Percentiles rank a stretch among this genome's conserved stretches.
Conservation (phyloP, 2,888 invertebrate species). For the Elysia crispata region DNA sequence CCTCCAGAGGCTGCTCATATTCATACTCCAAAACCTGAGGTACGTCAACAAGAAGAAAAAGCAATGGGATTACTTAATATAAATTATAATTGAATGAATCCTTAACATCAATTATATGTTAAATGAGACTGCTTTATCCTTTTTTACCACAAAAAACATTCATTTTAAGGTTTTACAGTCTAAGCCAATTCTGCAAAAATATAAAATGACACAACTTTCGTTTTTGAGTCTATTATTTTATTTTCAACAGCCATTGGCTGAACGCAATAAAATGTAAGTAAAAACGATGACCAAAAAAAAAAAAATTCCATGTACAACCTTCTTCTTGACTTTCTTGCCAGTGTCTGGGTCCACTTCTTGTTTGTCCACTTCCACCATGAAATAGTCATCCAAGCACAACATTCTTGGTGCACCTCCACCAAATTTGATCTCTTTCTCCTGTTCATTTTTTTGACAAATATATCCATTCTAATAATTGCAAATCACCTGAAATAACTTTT, state of each 20-base stretch:
- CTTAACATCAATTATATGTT: too few species aligned
- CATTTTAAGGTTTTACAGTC: too few species aligned
- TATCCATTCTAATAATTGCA: not conserved
- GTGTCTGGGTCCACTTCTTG: constrained; percentile 82
- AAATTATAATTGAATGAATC: too few species aligned
- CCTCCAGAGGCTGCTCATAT: constrained; percentile 90
- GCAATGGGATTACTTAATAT: too few species aligned
- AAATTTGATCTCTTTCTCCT: constrained; percentile 87
- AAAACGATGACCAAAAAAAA: not conserved
- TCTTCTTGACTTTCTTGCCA: constrained; percentile 84
- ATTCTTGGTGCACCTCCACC: constrained; percentile 94
- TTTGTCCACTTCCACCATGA: constrained; percentile 84
- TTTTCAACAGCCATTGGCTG: too few species aligned
- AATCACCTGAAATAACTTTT: not conserved
- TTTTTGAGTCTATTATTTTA: too few species aligned
- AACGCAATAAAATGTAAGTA: not conserved
- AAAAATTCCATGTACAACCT: constrained; percentile 76
- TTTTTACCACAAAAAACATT: too few species aligned
- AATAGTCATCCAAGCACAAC: constrained; percentile 96
- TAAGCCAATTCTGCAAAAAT: too few species aligned
- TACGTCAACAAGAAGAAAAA: constrained; percentile 6
- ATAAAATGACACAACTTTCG: too few species aligned
- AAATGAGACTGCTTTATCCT: too few species aligned
- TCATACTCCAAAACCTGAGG: constrained; percentile 89
- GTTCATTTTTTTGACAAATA: constrained; percentile 44